A percentile compares a stretch with the other conserved stretches of the same genome.
phyloP scores from a whole-genome alignment of 2,888 invertebrate genomes.

The Autographa pulchrina region DNA sequence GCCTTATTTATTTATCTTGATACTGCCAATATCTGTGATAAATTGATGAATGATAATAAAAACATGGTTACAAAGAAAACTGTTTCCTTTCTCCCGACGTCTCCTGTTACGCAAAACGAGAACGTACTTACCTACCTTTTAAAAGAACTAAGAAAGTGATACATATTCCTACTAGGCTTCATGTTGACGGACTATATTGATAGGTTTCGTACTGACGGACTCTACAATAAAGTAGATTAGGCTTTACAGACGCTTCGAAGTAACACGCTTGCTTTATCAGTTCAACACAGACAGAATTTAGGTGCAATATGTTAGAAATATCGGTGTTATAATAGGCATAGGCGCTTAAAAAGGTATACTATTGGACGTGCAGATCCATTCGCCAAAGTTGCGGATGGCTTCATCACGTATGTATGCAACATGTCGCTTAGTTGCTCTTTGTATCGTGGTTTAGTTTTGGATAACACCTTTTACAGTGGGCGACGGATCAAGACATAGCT shows the following conservation, averaged over 20 bases:
- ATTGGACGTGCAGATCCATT: constrained; percentile 48
- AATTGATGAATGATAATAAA: constrained; percentile 79
- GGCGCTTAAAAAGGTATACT: constrained; percentile 64
- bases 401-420: constrained; percentile 58
- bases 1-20: constrained; percentile 66
- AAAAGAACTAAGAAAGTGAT: constrained; percentile 30
- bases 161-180: constrained; percentile 22
- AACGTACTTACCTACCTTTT: constrained; percentile 21
- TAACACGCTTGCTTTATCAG: constrained; percentile 37
- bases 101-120: constrained; percentile 65
- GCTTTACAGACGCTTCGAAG: constrained; percentile 38
- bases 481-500: constrained; percentile 98
- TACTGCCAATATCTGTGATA: constrained; percentile 79
- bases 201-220: constrained; percentile 32
- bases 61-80: constrained; percentile 80
- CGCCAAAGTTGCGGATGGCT: constrained; percentile 53
- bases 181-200: constrained; percentile 6
- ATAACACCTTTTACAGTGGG: constrained; percentile 94
- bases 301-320: constrained; percentile 27
- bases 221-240: constrained; percentile 27
- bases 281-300: constrained; percentile 37
- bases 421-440: constrained; percentile 52
- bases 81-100: constrained; percentile 87
- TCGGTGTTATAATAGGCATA: constrained; percentile 33
- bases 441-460: constrained; percentile 77